phyloP scores from a whole-genome alignment of 2,113 vertebrate species.

The Tauraco erythrolophus region DNA sequence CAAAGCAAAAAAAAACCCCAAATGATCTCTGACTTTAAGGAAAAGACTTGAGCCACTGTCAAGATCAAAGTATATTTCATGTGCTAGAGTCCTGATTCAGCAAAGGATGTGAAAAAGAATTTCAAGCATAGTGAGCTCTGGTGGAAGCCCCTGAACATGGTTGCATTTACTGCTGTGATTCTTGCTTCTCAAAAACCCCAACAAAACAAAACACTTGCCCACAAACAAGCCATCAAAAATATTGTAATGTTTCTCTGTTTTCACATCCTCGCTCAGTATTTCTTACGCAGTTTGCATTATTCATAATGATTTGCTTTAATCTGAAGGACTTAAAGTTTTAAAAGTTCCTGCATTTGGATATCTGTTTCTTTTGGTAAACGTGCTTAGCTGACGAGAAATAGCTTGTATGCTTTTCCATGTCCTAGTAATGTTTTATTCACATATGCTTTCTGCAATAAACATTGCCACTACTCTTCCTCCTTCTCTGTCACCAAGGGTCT shows the following conservation, averaged over 20 bases:
- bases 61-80: slow-evolving; percentile 31
- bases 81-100: slow-evolving; percentile 5
- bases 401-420: slow-evolving; percentile 35
- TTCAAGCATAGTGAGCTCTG: slow-evolving; percentile 6
- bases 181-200: not conserved
- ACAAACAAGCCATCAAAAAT: slow-evolving; percentile 23
- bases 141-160: not conserved
- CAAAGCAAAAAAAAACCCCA: slow-evolving; percentile 14
- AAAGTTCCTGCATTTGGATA: slow-evolving; percentile 63
- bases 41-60: not conserved
- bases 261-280: slow-evolving; percentile 8
- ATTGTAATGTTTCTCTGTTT: slow-evolving; percentile 16
- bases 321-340: slow-evolving; percentile 62
- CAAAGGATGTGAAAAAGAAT: slow-evolving; percentile 6
- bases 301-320: slow-evolving; percentile 65
- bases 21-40: slow-evolving; percentile 26
- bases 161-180: slow-evolving; percentile 24
- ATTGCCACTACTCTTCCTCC: slow-evolving; percentile 13
- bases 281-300: slow-evolving; percentile 65
- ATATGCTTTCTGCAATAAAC: slow-evolving; percentile 47
- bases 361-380: slow-evolving; percentile 39
- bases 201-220: not conserved
- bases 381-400: slow-evolving; percentile 6
- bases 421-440: slow-evolving; percentile 61
- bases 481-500: not conserved